phyloP scores from a whole-genome alignment of 2,113 vertebrate species.

The Brevimyrus niger region DNA sequence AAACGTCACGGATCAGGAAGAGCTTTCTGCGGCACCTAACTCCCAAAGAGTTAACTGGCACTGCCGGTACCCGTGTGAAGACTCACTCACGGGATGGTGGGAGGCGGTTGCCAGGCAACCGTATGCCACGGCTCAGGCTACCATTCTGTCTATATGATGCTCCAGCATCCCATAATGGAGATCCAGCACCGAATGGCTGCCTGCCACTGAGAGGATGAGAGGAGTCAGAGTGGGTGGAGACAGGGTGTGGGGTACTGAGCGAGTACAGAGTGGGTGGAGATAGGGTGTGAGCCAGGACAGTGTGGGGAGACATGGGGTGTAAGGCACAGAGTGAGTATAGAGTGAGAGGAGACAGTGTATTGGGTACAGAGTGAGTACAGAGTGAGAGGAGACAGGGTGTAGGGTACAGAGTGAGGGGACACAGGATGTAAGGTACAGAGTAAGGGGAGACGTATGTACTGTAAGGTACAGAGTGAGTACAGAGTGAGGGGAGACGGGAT shows the following conservation, averaged over 20 bases:
- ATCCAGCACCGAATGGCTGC: neutral
- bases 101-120: slow-evolving; percentile 22
- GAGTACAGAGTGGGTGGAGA: neutral
- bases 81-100: neutral
- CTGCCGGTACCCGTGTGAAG: neutral
- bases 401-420: neutral
- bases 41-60: neutral
- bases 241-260: neutral
- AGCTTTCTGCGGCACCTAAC: neutral
- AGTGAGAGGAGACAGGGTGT: neutral
- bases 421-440: too few relatives aligned
- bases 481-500: neutral
- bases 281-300: neutral
- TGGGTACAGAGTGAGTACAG: neutral
- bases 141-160: neutral
- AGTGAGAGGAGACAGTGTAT: neutral
- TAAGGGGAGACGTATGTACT: neutral
- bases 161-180: neutral
- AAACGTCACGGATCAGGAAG: neutral
- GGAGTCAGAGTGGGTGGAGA: neutral
- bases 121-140: neutral
- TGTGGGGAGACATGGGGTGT: neutral
- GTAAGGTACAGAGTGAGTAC: neutral
- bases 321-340: neutral
- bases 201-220: neutral